Base-by-base conservation (phyloP, 2,113 vertebrate genomes). In the Periophthalmus modestus region DNA sequence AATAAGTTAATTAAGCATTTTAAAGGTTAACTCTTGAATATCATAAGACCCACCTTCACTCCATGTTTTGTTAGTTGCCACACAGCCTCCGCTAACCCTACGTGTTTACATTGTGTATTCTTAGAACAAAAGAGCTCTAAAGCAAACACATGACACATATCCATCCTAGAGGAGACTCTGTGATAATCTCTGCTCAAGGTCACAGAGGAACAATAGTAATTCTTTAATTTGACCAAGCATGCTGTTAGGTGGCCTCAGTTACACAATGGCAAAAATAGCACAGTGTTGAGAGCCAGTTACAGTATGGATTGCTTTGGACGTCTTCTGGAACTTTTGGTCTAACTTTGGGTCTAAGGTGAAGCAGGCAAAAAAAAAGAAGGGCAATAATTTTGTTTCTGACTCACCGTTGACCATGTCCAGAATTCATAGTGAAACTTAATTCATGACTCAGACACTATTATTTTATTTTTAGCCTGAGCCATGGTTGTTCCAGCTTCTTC, bases 201-300 rank as follows among this genome's bases (percentile, higher is more conserved):
- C 94, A 93, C 87, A 79, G 58, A 54, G 24, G 82, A 94, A 94
- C 92, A 95, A 95, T 94, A 90, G 89, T 91, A 93, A 87, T 94
- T 94, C 93, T 94, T 93, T 66, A 85, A 81, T 72, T 74, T 78
- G 61, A 77, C 72, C 77, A 63, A 78, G 77, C 71, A 70, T 61
- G 55, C 69, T 55, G 69, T 71, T 66, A 73, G 84, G 68, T 74
- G 74, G 71, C 68, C 58, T 61, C 18, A 46, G 71, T 54, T 72
- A 81, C 69, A 78, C 66, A 69, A 75, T 69, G 74, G 82, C 75
- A 78, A 88, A 91, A 86, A 90, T 87, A 88, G 91, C 87, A 69
- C 46, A 67, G 84, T 85, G 86, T 92, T 81, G 84, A 82, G 79
- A 74, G 87, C 81, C 79, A 69, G 50, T 79, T 57, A 21, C 75